Evolutionary conservation across 2,888 invertebrate species (phyloP).

Genomic region (Himalopsyche anomala): DNA sequence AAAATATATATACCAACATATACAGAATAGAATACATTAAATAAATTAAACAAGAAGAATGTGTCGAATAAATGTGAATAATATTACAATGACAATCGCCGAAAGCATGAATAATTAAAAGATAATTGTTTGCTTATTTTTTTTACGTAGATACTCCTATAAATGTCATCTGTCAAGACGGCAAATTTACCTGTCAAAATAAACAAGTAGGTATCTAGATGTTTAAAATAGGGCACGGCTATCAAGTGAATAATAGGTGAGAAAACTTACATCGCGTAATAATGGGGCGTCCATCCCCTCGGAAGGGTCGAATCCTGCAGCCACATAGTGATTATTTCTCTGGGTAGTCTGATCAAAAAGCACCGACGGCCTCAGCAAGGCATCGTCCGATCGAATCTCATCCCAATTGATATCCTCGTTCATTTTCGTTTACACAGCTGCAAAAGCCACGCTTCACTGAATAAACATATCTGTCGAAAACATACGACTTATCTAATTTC

Average conservation of each 20-base stretch:
- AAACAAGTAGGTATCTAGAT: neutral
- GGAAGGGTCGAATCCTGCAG: constrained; percentile 56
- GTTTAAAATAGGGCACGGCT: no score
- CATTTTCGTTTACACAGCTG: constrained; percentile 56
- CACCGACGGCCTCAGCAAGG: constrained; percentile 56
- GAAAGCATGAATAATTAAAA: no score
- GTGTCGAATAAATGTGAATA: no score
- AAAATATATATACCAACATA: no score
- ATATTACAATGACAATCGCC: no score
- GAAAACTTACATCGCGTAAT: constrained; percentile 69
- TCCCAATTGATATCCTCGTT: constrained; percentile 65
- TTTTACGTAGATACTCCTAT: neutral
- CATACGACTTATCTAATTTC: constrained; percentile 50
- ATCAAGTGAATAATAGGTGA: neutral
- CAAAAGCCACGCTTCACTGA: constrained; percentile 12
- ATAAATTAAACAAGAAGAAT: no score
- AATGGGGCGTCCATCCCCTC: constrained; percentile 69
- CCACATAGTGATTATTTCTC: constrained; percentile 52
- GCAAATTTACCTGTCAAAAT: constrained; percentile 2
- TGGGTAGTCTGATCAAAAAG: constrained; percentile 56
- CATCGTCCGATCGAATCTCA: constrained; percentile 63
- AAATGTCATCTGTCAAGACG: constrained; percentile 31
- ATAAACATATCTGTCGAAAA: constrained; percentile 38
- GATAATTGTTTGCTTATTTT: no score
- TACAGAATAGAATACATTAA: no score